Evolutionary conservation across 2,888 invertebrate genomes (phyloP).

Genomic region (Volucella zonaria): DNA sequence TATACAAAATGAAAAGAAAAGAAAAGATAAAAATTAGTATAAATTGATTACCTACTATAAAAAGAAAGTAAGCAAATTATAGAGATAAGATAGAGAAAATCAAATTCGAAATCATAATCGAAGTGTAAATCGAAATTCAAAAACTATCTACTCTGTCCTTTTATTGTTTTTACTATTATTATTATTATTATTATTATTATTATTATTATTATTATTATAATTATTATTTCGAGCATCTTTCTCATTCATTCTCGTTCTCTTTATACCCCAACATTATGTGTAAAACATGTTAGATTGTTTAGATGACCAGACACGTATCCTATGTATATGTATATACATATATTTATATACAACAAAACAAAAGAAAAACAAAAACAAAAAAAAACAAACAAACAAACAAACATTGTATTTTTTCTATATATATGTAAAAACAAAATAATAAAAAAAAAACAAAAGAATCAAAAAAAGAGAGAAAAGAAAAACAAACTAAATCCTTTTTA

Average conservation of each 20-base stretch:
- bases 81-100: too few relatives aligned
- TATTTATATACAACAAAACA: slow-evolving; percentile 59
- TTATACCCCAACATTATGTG: not conserved
- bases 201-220: too few relatives aligned
- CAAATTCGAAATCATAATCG: too few relatives aligned
- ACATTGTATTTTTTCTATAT: slow-evolving; percentile 72
- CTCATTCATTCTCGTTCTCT: not conserved
- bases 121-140: not conserved
- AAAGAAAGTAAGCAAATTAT: too few relatives aligned
- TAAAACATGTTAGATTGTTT: slow-evolving; percentile 54
- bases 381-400: too few relatives aligned
- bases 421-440: slow-evolving; percentile 61
- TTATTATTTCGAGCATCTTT: too few relatives aligned
- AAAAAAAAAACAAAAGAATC: slow-evolving; percentile 22
- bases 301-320: slow-evolving; percentile 58
- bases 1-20: too few relatives aligned
- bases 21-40: too few relatives aligned
- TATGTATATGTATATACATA: slow-evolving; percentile 72
- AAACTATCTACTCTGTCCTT: not conserved
- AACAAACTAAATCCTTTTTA: slow-evolving; percentile 51
- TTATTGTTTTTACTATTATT: too few relatives aligned
- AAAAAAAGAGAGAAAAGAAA: slow-evolving; percentile 22
- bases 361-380: too few relatives aligned
- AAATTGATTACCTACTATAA: too few relatives aligned
- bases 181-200: too few relatives aligned